Evolutionary conservation across 2,888 invertebrate species (phyloP).

Genomic region (Cordilura impudica): DNA sequence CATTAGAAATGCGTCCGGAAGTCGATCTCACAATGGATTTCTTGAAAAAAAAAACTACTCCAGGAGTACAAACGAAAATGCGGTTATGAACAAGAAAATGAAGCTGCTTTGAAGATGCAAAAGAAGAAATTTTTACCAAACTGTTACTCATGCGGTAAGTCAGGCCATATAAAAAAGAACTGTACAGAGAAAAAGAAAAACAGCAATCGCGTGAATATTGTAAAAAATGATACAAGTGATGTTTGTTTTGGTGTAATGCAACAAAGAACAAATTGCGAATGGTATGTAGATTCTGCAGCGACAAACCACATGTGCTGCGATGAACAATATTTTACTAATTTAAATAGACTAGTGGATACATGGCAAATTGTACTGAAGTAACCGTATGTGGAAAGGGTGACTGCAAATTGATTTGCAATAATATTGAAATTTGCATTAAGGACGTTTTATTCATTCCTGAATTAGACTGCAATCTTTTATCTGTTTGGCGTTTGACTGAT

Average conservation of each 20-base stretch:
- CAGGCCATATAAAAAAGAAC: slow-evolving; percentile 27
- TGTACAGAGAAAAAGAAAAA: slow-evolving; percentile 3
- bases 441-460: slow-evolving; percentile 8
- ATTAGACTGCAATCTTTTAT: slow-evolving; percentile 14
- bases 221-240: not conserved
- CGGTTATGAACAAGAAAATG: too few species aligned
- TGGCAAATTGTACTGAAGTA: slow-evolving; percentile 12
- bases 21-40: slow-evolving; percentile 24
- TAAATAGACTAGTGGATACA: not conserved
- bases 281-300: slow-evolving; percentile 45
- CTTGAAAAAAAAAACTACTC: slow-evolving; percentile 36
- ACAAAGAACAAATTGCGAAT: not conserved
- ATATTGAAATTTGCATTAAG: slow-evolving; percentile 3
- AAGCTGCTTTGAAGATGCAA: slow-evolving; percentile 14
- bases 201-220: slow-evolving; percentile 15
- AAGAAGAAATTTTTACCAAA: slow-evolving; percentile 24
- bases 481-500: slow-evolving; percentile 9
- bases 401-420: not conserved
- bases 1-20: slow-evolving; percentile 38
- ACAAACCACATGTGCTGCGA: slow-evolving; percentile 39
- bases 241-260: slow-evolving; percentile 26
- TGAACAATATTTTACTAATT: slow-evolving; percentile 17
- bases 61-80: slow-evolving; percentile 37
- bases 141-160: slow-evolving; percentile 37
- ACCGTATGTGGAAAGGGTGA: slow-evolving; percentile 10